Evolutionary conservation across 2,888 invertebrate species (phyloP).

Genomic region (Melipona beecheii): DNA sequence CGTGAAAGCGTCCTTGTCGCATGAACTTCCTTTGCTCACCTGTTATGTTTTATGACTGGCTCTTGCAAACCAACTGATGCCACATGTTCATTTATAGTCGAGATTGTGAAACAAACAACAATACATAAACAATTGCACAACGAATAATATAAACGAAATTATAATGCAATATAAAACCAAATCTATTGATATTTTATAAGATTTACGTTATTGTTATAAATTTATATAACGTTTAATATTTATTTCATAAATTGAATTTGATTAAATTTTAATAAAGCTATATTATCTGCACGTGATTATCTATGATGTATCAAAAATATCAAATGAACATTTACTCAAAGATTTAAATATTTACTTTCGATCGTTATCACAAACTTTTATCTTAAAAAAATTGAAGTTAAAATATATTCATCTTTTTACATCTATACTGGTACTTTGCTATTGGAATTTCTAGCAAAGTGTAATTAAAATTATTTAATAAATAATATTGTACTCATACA

Average conservation of each 20-base stretch:
- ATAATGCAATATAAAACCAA: background rate
- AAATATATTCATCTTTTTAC: no score
- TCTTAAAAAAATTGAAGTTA: no score
- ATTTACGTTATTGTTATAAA: background rate
- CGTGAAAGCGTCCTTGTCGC: conserved; percentile 82
- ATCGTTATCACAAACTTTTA: no score
- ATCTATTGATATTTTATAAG: no score
- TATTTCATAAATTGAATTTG: background rate
- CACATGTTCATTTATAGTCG: conserved; percentile 1
- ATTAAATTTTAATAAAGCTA: background rate
- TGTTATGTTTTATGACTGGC: conserved; percentile 60
- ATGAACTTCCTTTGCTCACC: conserved; percentile 77
- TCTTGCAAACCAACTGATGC: conserved; percentile 48
- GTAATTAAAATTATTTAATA: no score
- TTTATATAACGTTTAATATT: no score
- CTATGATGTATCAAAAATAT: background rate
- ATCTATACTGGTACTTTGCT: no score
- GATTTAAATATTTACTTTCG: background rate
- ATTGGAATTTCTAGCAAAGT: no score
- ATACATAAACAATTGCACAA: background rate
- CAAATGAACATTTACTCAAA: background rate
- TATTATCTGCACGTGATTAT: background rate
- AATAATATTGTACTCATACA: no score
- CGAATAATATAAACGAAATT: background rate
- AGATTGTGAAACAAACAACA: background rate